Evolutionary conservation across 2,797 vertebrate species (phyloP).

Genomic region (Poeciliopsis infans): DNA sequence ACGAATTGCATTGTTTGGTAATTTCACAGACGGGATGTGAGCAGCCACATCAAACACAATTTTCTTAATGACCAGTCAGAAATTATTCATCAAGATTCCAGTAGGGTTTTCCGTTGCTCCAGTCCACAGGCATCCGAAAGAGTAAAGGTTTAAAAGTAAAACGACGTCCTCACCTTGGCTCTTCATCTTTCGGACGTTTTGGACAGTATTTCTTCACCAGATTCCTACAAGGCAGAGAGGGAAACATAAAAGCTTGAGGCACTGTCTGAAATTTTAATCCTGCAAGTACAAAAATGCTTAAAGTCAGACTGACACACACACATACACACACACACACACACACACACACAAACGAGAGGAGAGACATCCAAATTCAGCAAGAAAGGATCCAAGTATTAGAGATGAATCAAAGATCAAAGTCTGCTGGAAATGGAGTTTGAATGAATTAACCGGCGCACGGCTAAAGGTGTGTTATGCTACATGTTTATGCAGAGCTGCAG

Average conservation of each 20-base stretch:
- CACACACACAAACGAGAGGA: background rate
- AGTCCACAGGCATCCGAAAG: background rate
- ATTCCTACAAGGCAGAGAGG: conserved; percentile 79
- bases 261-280: conserved; percentile 31
- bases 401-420: conserved; percentile 62
- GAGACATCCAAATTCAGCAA: background rate
- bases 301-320: background rate
- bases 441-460: conserved; percentile 33
- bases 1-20: background rate
- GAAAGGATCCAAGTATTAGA: conserved; percentile 37
- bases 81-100: conserved; percentile 11
- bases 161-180: conserved; percentile 86
- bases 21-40: conserved; percentile 4
- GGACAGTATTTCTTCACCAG: conserved; percentile 98
- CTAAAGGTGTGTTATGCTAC: background rate
- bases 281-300: conserved; percentile 18
- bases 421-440: conserved; percentile 15
- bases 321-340: background rate
- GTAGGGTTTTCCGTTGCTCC: background rate
- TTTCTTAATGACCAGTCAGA: conserved; percentile 4
- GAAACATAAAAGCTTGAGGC: conserved; percentile 25
- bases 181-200: conserved; percentile 97
- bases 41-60: conserved; percentile 4
- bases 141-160: conserved; percentile 1
- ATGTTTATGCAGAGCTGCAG: background rate